Percentiles rank a stretch among this genome's conserved stretches.
phyloP scores from a whole-genome alignment of 1,140 invertebrate species.

The Centruroides vittatus region DNA sequence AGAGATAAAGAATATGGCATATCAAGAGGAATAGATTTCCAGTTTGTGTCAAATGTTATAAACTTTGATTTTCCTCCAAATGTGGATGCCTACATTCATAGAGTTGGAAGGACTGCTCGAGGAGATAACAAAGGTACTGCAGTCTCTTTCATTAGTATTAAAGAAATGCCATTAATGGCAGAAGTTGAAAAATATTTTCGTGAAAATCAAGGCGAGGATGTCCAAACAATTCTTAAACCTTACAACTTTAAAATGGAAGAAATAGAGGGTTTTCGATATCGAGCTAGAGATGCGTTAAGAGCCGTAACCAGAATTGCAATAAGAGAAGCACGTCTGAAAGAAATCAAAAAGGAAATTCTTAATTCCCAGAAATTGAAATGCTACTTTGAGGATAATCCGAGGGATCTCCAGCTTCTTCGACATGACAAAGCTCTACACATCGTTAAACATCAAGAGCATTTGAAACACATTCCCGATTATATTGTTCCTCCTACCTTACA shows the following conservation, averaged over 20 bases:
- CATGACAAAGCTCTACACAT: slow-evolving; percentile 84
- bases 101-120: slow-evolving; percentile 82
- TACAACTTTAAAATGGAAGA: slow-evolving; percentile 91
- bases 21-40: slow-evolving; percentile 92
- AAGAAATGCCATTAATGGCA: slow-evolving; percentile 58
- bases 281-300: slow-evolving; percentile 84
- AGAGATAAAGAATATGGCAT: slow-evolving; percentile 89
- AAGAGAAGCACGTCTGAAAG: slow-evolving; percentile 79
- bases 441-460: slow-evolving; percentile 63
- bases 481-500: slow-evolving; percentile 35
- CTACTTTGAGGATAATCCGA: slow-evolving; percentile 90
- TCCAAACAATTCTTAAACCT: slow-evolving; percentile 43
- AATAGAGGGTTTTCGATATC: slow-evolving; percentile 87
- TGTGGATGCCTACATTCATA: slow-evolving; percentile 78
- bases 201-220: slow-evolving; percentile 4
- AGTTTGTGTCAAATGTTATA: slow-evolving; percentile 91
- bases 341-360: slow-evolving; percentile 88
- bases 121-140: slow-evolving; percentile 87
- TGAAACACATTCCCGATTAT: slow-evolving; percentile 89
- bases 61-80: slow-evolving; percentile 94
- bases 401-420: slow-evolving; percentile 69
- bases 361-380: slow-evolving; percentile 85
- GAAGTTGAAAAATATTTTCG: slow-evolving; percentile 45
- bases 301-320: slow-evolving; percentile 85
- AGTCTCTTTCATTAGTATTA: slow-evolving; percentile 76